Percentiles rank a stretch among this genome's conserved stretches.
These are phyloP conservation scores for Sepiola atlantica DNA, from an alignment of 2,888 invertebrate genomes.

Conservation along the genomic window DNA sequence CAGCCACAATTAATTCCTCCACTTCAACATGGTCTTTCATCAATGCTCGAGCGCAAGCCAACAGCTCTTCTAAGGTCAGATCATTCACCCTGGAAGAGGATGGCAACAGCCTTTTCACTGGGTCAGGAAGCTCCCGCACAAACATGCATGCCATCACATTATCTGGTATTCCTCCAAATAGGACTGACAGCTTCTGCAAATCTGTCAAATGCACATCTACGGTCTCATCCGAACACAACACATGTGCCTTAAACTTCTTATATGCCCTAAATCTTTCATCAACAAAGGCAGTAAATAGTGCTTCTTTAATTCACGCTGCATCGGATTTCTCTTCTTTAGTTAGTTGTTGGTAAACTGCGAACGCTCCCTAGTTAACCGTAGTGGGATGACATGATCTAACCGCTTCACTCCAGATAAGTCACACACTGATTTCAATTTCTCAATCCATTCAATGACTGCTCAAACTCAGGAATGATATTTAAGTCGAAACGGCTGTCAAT, in stretches of 20 bases:
- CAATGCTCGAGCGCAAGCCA: neutral
- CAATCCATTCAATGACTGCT: no score
- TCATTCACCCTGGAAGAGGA: neutral
- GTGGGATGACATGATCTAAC: no score
- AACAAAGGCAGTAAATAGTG: neutral
- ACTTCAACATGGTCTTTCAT: no score
- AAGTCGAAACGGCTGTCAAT: no score
- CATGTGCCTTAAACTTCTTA: neutral
- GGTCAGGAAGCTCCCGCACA: neutral
- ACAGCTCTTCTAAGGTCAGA: neutral
- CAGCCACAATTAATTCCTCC: no score
- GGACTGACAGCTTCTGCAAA: neutral
- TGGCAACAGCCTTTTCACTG: neutral
- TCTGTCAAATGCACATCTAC: neutral
- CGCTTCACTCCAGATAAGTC: no score
- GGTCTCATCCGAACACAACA: neutral
- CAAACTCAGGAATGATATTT: no score
- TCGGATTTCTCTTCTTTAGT: neutral
- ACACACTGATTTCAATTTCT: no score
- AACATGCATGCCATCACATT: no score
- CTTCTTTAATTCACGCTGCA: neutral
- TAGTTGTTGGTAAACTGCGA: neutral
- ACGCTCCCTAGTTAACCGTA: neutral
- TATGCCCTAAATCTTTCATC: neutral
- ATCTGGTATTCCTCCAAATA: neutral